Evolutionary conservation across 2,888 invertebrate genomes (phyloP), one percentile per base, ranked within the genome.

Genomic region (Myopa tessellatipennis): DNA sequence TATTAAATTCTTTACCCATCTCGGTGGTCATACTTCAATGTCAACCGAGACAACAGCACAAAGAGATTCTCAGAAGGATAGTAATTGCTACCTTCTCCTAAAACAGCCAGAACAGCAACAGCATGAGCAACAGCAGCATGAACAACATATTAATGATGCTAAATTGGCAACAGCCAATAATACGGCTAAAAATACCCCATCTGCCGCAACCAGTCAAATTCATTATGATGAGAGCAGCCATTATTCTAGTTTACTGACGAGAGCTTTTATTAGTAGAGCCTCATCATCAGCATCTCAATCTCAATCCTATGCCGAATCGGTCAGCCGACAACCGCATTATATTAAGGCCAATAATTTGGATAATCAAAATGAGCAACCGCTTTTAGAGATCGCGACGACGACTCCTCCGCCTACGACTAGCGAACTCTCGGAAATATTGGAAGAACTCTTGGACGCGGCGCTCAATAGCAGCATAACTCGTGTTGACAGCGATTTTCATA

Each of bases 71-170:
- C 34, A 50, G 52, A 71, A 67, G 65, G 73, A 52, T 78, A 74
- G 65, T 76, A 76, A 74, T 76, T 65, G 45, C 16, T 70, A 67
- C 60, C 63, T 18, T 65, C 34, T 12, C 45, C 38, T 61, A 4
- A 16, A 26, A 26, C 26, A 26, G 26, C 26, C 26, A 26, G 26
- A 26, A 26, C 26, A 26, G 26, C 26, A 26, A 26, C 26, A 26
- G 26, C 26, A 26, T 26, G 26, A 26, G 26, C 26, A 26, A 26
- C 26, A 26, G 26, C 26, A 26, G 26, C 26, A 26, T 26, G 40
- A 60, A 16, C 36, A 75, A 71, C 26, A 74, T 83, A 84, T 83
- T 84, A 83, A 85, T 85, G 85, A 85, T 86, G 86, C 83, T 82
- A 60, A 55, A 83, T 82, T 81, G 80, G 81, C 79, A 50, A 60